Evolutionary conservation across 2,797 vertebrate genomes (phyloP), one percentile per base, ranked within the genome.

Genomic region (Coregonus ussuriensis): DNA sequence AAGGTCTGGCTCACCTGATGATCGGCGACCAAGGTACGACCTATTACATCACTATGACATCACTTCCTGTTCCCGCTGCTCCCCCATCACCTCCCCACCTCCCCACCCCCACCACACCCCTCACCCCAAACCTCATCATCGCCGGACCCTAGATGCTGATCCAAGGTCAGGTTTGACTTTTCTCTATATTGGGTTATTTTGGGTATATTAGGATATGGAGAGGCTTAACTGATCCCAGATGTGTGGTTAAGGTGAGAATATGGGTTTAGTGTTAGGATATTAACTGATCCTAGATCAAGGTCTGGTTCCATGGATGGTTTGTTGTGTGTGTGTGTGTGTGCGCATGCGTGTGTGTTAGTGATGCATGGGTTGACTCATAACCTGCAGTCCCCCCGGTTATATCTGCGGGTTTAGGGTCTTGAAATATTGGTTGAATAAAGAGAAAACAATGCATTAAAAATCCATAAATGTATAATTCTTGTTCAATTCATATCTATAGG

Each of bases 1-100:
- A 98, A 98, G 97, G 97, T 98, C 97, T 98, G 96, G 97, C 97
- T 92, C 97, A 98, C 97, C 95, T 98, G 97, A 98, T 98, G 97
- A 97, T 97, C 96, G 96, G 96, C 96, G 97, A 98, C 96, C 97
- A 98, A 98, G 97, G 97, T 98, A 98, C 96, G 97, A 95, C 95
- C 85, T 91, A 86, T 91, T 92, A 89, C 87, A 75, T 63, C 7
- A 63, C 21, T 63, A 63, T 63, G 59, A 63, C 59, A 81, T 92
- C 89, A 90, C 90, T 92, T 91, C 96, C 96, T 96, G 97, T 96
- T 93, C 96, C 96, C 91, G 94, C 95, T 95, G 94, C 95, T 94
- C 91, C 74, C 54, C 73, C 71, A 80, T 68, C 3, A 52, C 77
- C 76, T 79, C 54, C 78, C 92, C 93, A 11, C 79, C 89, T 88